Conservation (phyloP, 2,797 vertebrate species). For the Neoniphon sammara region DNA sequence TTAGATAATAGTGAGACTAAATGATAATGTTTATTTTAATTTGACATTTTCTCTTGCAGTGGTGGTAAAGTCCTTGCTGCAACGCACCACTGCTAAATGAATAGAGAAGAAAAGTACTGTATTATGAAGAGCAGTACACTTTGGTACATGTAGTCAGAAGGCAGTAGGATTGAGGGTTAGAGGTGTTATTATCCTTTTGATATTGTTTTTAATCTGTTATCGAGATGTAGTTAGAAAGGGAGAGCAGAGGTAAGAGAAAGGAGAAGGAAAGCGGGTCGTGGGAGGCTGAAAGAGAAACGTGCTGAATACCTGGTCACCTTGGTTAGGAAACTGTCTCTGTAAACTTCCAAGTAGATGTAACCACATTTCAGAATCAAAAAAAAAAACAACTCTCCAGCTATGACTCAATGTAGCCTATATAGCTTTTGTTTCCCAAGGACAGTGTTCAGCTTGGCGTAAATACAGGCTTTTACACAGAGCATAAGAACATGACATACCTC, state of each 20-base stretch:
- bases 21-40: too few species aligned
- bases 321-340: background rate
- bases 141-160: background rate
- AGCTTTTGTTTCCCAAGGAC: slow-evolving; percentile 33
- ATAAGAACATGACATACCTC: background rate
- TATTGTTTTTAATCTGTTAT: background rate
- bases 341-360: slow-evolving; percentile 1
- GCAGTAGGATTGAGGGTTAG: background rate
- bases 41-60: too few species aligned
- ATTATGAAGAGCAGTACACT: background rate
- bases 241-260: background rate
- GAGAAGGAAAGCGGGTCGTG: background rate
- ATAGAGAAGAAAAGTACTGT: background rate
- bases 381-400: background rate
- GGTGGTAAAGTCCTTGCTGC: too few species aligned
- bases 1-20: too few species aligned
- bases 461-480: slow-evolving; percentile 16
- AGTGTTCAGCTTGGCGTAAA: slow-evolving; percentile 12
- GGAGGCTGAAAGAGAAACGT: slow-evolving; percentile 18
- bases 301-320: slow-evolving; percentile 31
- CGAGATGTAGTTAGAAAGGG: background rate
- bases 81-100: background rate
- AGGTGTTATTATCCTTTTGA: background rate
- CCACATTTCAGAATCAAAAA: slow-evolving; percentile 1
- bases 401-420: background rate